A percentile compares a stretch with the other conserved stretches of the same genome.
phyloP scores from a whole-genome alignment of 2,888 invertebrate species.

The Drosophila dives region DNA sequence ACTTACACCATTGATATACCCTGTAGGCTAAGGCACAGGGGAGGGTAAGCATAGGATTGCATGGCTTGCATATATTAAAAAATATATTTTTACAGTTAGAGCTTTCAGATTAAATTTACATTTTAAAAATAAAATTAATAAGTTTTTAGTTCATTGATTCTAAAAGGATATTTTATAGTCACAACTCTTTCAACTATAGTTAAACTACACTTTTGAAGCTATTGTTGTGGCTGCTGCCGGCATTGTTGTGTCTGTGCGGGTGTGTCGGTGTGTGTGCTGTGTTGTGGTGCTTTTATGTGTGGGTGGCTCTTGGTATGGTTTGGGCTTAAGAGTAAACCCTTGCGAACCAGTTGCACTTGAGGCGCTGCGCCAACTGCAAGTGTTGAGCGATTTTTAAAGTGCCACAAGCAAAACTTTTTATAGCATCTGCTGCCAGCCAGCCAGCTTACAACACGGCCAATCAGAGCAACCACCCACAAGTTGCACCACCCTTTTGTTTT shows the following conservation, averaged over 20 bases:
- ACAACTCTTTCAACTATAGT: background rate
- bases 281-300: constrained; percentile 18
- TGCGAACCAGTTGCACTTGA: constrained; percentile 75
- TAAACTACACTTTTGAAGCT: constrained; percentile 22
- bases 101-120: background rate
- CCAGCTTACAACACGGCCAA: background rate
- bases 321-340: constrained; percentile 57
- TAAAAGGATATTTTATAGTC: constrained; percentile 30
- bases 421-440: constrained; percentile 36
- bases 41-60: no score
- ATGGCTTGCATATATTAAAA: background rate
- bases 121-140: background rate
- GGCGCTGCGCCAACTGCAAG: constrained; percentile 53
- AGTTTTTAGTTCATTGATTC: background rate
- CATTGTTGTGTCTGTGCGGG: constrained; percentile 34
- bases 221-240: constrained; percentile 51
- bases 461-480: background rate
- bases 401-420: constrained; percentile 62
- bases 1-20: constrained; percentile 42
- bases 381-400: constrained; percentile 55
- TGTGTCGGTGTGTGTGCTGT: background rate
- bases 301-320: constrained; percentile 34
- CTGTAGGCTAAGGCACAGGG: background rate
- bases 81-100: background rate
- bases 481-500: background rate